phyloP scores from a whole-genome alignment of 2,113 vertebrate species.

The Noctilio leporinus region DNA sequence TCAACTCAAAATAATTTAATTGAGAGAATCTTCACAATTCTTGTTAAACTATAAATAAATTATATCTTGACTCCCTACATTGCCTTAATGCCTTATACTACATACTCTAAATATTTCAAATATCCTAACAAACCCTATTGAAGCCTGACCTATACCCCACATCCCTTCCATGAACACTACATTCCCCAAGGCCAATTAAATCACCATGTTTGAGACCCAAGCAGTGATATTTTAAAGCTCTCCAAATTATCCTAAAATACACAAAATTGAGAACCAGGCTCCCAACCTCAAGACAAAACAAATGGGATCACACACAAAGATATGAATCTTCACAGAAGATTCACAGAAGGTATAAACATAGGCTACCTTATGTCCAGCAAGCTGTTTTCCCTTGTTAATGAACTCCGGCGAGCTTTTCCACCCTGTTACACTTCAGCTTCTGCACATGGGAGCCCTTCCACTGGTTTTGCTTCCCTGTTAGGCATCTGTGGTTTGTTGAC shows the following conservation, averaged over 20 bases:
- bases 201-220: background rate
- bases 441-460: background rate
- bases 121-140: background rate
- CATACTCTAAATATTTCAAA: background rate
- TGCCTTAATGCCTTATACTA: background rate
- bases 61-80: background rate
- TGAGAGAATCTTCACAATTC: background rate
- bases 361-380: background rate
- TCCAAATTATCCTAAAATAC: background rate
- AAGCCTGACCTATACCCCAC: background rate
- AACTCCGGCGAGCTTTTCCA: background rate
- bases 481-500: background rate
- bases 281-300: background rate
- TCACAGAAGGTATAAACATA: background rate
- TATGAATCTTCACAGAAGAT: background rate
- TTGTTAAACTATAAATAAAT: background rate
- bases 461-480: conserved; percentile 30
- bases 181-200: background rate
- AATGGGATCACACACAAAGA: background rate
- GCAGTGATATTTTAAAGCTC: background rate
- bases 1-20: background rate
- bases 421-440: background rate
- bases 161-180: background rate
- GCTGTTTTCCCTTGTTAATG: background rate
- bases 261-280: background rate